Percentiles rank a stretch among this genome's conserved stretches.
Evolutionary conservation across 2,797 vertebrate species (phyloP).

Genomic region (Florisuga fusca): DNA sequence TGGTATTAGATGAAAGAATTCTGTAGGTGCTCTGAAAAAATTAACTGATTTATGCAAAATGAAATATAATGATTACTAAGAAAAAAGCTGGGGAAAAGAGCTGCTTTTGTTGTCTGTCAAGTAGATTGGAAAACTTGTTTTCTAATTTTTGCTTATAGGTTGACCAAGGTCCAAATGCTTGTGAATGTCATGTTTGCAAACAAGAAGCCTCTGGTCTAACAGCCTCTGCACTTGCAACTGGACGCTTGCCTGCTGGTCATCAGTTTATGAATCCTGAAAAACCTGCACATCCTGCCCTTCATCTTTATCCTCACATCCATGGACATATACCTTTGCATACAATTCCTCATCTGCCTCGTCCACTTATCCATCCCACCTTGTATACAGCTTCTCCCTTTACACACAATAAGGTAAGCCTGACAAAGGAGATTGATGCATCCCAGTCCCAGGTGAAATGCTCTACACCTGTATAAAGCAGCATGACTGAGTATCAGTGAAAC

Average conservation of each 20-base stretch:
- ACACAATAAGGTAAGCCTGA: conserved; percentile 91
- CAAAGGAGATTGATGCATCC: not conserved
- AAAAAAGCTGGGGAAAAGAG: not conserved
- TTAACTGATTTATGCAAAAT: not conserved
- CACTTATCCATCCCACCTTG: conserved; percentile 92
- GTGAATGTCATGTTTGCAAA: conserved; percentile 96
- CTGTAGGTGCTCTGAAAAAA: not conserved
- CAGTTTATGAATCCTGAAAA: conserved; percentile 93
- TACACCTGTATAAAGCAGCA: not conserved
- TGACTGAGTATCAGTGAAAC: not conserved
- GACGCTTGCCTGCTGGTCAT: conserved; percentile 87
- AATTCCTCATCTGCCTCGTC: conserved; percentile 90
- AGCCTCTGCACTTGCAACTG: conserved; percentile 83
- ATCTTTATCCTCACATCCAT: conserved; percentile 98
- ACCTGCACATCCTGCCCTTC: conserved; percentile 92
- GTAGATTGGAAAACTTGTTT: not conserved
- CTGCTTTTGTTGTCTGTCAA: not conserved
- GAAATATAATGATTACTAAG: not conserved
- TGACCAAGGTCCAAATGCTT: conserved; percentile 88
- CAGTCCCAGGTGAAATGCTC: not conserved
- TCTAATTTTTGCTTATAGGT: conserved; percentile 71
- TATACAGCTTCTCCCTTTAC: conserved; percentile 93
- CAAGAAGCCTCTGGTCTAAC: conserved; percentile 88
- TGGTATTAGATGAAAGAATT: not conserved
- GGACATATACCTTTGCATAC: conserved; percentile 95